Evolutionary conservation across 2,888 invertebrate species (phyloP).

Genomic region (Oscheius sp.): DNA sequence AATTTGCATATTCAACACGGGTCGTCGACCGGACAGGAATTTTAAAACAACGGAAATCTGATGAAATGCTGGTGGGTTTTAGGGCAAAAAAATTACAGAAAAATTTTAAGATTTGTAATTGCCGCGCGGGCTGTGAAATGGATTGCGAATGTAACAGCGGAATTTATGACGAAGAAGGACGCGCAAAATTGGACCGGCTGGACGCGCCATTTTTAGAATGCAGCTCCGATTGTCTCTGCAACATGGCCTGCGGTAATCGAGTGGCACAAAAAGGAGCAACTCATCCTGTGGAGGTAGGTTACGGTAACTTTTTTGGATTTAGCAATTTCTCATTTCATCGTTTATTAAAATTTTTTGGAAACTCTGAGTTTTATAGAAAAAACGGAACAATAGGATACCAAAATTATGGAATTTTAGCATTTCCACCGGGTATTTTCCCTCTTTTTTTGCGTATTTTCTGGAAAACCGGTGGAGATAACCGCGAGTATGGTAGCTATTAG

Average conservation of each 20-base stretch:
- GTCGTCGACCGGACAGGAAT: conserved; percentile 42
- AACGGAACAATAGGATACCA: no score
- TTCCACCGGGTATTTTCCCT: no score
- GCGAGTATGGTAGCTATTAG: no score
- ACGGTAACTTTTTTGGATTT: neutral
- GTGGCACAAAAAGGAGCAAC: conserved; percentile 60
- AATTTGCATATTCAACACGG: conserved; percentile 47
- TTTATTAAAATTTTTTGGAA: no score
- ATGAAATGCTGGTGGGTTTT: conserved; percentile 10
- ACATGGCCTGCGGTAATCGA: conserved; percentile 60
- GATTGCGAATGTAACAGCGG: conserved; percentile 35
- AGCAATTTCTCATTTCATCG: no score
- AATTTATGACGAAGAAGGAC: conserved; percentile 31
- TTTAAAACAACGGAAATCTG: conserved; percentile 25
- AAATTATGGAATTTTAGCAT: no score
- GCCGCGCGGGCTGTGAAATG: conserved; percentile 19
- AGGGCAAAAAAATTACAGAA: neutral
- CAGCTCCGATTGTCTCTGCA: conserved; percentile 54
- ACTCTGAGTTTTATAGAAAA: no score
- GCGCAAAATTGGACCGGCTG: conserved; percentile 20
- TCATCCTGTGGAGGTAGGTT: conserved; percentile 52
- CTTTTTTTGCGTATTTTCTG: no score
- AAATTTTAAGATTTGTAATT: conserved; percentile 31
- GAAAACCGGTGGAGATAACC: no score
- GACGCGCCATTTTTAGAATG: conserved; percentile 53